Base-by-base conservation (phyloP, 2,113 vertebrate species). In the Electrona antarctica region DNA sequence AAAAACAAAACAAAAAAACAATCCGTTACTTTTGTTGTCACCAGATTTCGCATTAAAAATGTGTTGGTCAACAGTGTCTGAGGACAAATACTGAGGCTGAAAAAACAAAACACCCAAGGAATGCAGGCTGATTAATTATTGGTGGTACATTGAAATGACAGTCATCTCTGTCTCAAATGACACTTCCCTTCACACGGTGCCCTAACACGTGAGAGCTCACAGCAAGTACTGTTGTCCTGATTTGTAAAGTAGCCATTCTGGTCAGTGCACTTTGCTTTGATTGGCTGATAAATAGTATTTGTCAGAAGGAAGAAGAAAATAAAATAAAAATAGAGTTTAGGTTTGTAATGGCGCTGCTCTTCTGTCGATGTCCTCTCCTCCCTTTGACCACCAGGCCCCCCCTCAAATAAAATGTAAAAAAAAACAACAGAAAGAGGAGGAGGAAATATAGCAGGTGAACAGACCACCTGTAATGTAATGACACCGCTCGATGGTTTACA, bases 241-340 rank as follows among this genome's bases (percentile, higher is more conserved):
- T 86, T 87, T 49, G 33, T 41, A 41, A 92, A 89, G 88, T 84
- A 87, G 83, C 78, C 86, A 70, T 85, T 83, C 63, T 84, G 76
- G 78, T 91, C 90, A 92, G 92, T 90, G 91, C 91, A 90, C 85
- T 86, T 85, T 81, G 88, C 88, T 89, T 87, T 79, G 74, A 82
- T 87, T 88, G 81, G 86, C 86, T 91, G 85, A 85, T 85, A 84
- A 89, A 88, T 88, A 87, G 85, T 74, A 64, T 84, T 71, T 76
- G 73, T 85, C 76, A 72, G 80, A 86, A 75, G 61, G 69, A 63
- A 2, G 21, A 41, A 67, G 7, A 12, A 10, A 46, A 41, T 3
- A 21, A 47, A 60, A 41, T 50, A 14, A 67, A 15, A 56, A 46
- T 45, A 48, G n/a, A 7, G 15, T 60, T 62, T 46, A 62, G 13